phyloP scores from a whole-genome alignment of 2,797 vertebrate genomes.

The Pangasius djambal region DNA sequence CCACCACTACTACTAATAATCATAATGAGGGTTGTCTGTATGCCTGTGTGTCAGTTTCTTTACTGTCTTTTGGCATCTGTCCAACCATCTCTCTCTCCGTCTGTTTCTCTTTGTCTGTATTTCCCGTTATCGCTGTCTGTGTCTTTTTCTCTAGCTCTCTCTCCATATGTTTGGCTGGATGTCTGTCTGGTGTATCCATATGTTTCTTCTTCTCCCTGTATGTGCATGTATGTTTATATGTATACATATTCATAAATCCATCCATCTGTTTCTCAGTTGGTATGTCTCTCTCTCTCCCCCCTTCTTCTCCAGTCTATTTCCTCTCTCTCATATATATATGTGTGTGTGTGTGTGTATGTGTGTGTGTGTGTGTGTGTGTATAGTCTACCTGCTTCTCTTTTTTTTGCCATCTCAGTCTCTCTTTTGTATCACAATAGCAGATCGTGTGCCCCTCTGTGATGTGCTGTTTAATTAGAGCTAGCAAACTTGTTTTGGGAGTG shows the following conservation, averaged over 20 bases:
- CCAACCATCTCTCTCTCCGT: background rate
- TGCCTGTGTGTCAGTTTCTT: background rate
- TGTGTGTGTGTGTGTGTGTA: too few species aligned
- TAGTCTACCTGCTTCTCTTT: background rate
- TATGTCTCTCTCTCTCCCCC: too few species aligned
- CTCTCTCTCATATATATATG: slow-evolving; percentile 1
- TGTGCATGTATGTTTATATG: background rate
- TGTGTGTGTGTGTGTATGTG: background rate
- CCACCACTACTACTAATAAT: background rate
- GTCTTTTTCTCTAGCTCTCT: slow-evolving; percentile 16
- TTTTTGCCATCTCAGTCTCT: slow-evolving; percentile 11
- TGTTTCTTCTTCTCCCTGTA: slow-evolving; percentile 16
- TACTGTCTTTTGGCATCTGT: slow-evolving; percentile 7
- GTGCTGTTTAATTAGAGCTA: slow-evolving; percentile 60
- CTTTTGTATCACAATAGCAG: slow-evolving; percentile 37
- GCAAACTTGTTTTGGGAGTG: slow-evolving; percentile 49
- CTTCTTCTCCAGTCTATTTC: background rate
- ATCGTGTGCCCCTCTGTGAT: slow-evolving; percentile 42
- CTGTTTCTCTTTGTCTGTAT: slow-evolving; percentile 17
- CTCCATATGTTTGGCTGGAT: slow-evolving; percentile 11
- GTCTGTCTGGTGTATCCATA: slow-evolving; percentile 8
- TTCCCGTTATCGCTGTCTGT: background rate
- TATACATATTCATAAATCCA: background rate
- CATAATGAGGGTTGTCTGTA: background rate
- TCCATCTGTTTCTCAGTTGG: background rate